phyloP scores from a whole-genome alignment of 2,113 vertebrate genomes.

The Pterophyllum scalare region DNA sequence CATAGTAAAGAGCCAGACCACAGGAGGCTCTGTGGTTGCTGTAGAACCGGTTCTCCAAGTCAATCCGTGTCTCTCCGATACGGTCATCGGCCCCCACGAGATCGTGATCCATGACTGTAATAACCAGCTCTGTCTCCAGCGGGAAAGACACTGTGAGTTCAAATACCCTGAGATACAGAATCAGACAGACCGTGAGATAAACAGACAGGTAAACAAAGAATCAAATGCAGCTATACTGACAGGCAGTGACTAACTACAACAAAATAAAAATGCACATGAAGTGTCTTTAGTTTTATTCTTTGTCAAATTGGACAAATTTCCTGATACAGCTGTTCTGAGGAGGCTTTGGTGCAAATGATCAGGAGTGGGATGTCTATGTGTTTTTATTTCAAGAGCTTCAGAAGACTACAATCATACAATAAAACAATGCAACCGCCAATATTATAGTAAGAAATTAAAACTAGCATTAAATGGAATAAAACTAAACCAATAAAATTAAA shows the following conservation, averaged over 20 bases:
- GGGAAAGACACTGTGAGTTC: slow-evolving; percentile 92
- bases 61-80: slow-evolving; percentile 90
- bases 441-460: background rate
- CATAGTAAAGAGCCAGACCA: slow-evolving; percentile 87
- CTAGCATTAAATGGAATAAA: background rate
- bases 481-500: too few relatives aligned
- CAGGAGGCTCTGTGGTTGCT: slow-evolving; percentile 90
- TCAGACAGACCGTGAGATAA: background rate
- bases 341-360: background rate
- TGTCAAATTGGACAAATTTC: background rate
- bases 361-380: background rate
- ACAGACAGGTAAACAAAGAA: background rate
- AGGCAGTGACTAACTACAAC: background rate
- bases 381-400: background rate
- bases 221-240: background rate
- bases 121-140: slow-evolving; percentile 85
- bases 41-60: slow-evolving; percentile 95
- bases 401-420: background rate
- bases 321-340: background rate
- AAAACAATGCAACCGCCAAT: background rate
- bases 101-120: slow-evolving; percentile 90
- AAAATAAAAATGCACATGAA: background rate
- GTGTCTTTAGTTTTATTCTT: background rate
- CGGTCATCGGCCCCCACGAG: slow-evolving; percentile 90
- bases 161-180: slow-evolving; percentile 83